Evolutionary conservation across 2,888 invertebrate species (phyloP).

Genomic region (Polyploca ridens): DNA sequence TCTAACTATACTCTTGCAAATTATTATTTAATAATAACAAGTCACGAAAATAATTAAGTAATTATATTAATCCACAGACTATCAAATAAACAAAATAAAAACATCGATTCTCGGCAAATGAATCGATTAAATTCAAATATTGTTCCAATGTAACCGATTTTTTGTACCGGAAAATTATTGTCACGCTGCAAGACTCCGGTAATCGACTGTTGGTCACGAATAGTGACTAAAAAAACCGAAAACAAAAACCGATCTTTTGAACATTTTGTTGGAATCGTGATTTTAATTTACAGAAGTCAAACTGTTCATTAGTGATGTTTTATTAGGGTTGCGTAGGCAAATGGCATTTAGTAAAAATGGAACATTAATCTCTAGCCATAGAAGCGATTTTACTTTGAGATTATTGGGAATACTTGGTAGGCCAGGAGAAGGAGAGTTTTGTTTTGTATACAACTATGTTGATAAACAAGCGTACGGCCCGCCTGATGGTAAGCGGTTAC

Average conservation of each 20-base stretch:
- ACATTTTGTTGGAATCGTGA: neutral
- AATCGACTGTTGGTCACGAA: neutral
- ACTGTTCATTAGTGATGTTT: neutral
- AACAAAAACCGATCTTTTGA: slow-evolving; percentile 4
- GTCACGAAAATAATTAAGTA: neutral
- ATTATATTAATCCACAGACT: neutral
- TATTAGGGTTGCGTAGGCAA: no score
- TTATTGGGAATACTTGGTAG: no score
- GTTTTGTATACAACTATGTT: no score
- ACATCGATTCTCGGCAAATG: neutral
- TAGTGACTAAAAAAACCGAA: neutral
- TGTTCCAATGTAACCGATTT: neutral
- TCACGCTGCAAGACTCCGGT: neutral
- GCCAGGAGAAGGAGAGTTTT: no score
- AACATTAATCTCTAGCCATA: no score
- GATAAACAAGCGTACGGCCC: no score
- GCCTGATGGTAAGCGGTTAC: no score
- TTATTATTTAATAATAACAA: neutral
- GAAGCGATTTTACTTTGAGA: no score
- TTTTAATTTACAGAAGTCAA: neutral
- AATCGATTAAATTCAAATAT: neutral
- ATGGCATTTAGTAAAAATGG: no score
- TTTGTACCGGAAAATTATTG: neutral
- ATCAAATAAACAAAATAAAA: neutral
- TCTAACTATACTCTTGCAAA: neutral